Base-by-base conservation (phyloP, 2,888 invertebrate genomes). In the Ceriagrion tenellum region DNA sequence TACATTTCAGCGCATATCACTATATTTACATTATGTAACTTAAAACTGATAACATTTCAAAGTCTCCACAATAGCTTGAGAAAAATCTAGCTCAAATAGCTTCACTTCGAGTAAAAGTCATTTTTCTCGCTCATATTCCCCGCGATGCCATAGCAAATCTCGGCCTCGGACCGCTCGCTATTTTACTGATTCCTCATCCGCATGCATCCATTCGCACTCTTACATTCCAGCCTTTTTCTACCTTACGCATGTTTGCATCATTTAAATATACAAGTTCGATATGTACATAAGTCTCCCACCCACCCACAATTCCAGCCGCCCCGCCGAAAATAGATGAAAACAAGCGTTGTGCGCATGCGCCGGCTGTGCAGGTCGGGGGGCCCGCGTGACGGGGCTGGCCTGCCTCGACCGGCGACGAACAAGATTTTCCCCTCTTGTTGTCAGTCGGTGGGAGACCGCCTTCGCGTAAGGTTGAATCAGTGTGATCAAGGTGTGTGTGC, bases 381-480 rank as follows among this genome's bases (percentile, higher is more conserved):
- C 63, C 59, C 40, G 47, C 69, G 95, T 95, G 81, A 95, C 69
- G 69, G 40, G n/a, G 63, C n/a, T 30, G 95, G 63, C 8, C 69
- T 12, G 95, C n/a, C 69, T 30, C 47, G 95, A 74, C 40, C 20
- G 95, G 55, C 16, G 35, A n/a, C 12, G 81, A 35, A 81, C 81
- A 81, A 81, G 81, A 81, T 81, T 81, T 69, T 89, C 89, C 89
- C 26, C 55, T 89, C 47, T 47, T 47, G 91, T 40, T 26, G 93
- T n/a, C 93, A 93, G 93, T 93, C 93, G 69, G 93, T 47, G 93
- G 69, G 69, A n/a, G 93, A 93, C 93, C 69, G 93, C 93, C 69
- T 55, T 40, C 26, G 89, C 26, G 89, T 13, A 18, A 47, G 89
- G n/a, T 55, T 55, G 89, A 12, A 16, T 81, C n/a, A 13, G 3